phyloP scores from a whole-genome alignment of 2,888 invertebrate species.

The Nomada goodeniana region DNA sequence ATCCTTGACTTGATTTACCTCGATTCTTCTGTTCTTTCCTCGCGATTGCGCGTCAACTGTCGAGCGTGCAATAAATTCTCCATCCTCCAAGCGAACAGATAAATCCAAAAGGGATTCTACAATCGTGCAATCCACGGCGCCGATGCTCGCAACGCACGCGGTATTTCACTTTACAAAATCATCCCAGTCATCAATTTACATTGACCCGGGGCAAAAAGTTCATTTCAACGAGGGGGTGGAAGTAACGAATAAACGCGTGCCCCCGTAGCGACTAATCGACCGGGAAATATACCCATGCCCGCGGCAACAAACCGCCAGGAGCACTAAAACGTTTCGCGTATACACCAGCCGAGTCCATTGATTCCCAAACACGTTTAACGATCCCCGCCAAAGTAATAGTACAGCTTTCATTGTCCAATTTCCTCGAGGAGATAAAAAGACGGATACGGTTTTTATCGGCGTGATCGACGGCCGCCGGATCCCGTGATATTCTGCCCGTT shows the following conservation, averaged over 20 bases:
- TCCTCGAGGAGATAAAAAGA: slow-evolving; percentile 1
- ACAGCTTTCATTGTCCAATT: slow-evolving; percentile 27
- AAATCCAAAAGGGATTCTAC: slow-evolving; percentile 37
- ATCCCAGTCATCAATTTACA: not conserved
- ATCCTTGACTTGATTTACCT: not conserved
- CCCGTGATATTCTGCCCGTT: slow-evolving; percentile 37
- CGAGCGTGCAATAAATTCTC: slow-evolving; percentile 30
- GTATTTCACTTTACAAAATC: not conserved
- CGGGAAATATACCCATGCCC: not conserved
- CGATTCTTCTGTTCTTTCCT: slow-evolving; percentile 47
- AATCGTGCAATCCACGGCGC: slow-evolving; percentile 13
- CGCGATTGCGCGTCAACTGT: slow-evolving; percentile 12
- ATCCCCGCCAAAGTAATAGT: not conserved
- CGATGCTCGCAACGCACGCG: not conserved
- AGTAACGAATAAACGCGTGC: not conserved
- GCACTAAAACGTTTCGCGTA: not conserved
- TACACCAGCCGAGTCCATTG: not conserved
- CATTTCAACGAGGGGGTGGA: not conserved
- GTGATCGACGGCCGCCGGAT: slow-evolving; percentile 26
- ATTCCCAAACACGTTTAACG: not conserved
- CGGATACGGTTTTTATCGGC: slow-evolving; percentile 19
- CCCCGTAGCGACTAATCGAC: not conserved
- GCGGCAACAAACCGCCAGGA: not conserved
- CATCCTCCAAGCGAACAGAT: not conserved
- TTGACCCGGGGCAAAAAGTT: not conserved